Conservation (phyloP, 2,113 vertebrate species). For the Stigmatopora nigra region DNA sequence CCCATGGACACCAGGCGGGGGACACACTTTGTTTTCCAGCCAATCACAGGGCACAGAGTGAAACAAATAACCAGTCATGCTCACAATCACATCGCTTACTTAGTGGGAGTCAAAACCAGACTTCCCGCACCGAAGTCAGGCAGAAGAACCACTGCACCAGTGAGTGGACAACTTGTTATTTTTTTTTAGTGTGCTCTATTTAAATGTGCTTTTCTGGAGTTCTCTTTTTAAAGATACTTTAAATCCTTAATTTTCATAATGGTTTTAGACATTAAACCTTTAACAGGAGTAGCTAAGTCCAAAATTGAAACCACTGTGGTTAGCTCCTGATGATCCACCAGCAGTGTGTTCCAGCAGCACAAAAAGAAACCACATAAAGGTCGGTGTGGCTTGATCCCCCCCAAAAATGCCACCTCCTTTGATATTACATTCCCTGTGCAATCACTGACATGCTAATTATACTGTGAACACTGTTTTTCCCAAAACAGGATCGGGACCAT, state of each 20-base stretch:
- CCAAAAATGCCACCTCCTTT: slow-evolving; percentile 61
- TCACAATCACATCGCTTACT: no score
- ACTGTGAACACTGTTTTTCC: slow-evolving; percentile 67
- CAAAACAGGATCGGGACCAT: slow-evolving; percentile 59
- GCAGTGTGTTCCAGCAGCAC: slow-evolving; percentile 54
- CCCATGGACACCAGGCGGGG: no score
- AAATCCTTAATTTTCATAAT: not conserved
- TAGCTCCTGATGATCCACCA: slow-evolving; percentile 51
- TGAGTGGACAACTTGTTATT: no score
- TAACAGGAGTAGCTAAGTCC: not conserved
- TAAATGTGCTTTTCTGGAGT: slow-evolving; percentile 11
- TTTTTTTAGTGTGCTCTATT: not conserved
- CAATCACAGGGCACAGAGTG: no score
- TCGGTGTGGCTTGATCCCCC: slow-evolving; percentile 40
- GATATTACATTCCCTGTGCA: slow-evolving; percentile 64
- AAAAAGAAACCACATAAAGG: slow-evolving; percentile 30
- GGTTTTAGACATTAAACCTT: slow-evolving; percentile 10
- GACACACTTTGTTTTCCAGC: no score
- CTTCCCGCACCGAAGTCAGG: no score
- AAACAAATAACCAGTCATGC: no score
- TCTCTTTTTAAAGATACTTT: not conserved
- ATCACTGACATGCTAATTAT: slow-evolving; percentile 68
- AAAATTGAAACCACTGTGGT: slow-evolving; percentile 22
- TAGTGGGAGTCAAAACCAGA: no score
- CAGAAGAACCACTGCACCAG: no score